Evolutionary conservation across 2,797 vertebrate genomes (phyloP), one percentile per base, ranked within the genome.

Genomic region (Falco biarmicus): DNA sequence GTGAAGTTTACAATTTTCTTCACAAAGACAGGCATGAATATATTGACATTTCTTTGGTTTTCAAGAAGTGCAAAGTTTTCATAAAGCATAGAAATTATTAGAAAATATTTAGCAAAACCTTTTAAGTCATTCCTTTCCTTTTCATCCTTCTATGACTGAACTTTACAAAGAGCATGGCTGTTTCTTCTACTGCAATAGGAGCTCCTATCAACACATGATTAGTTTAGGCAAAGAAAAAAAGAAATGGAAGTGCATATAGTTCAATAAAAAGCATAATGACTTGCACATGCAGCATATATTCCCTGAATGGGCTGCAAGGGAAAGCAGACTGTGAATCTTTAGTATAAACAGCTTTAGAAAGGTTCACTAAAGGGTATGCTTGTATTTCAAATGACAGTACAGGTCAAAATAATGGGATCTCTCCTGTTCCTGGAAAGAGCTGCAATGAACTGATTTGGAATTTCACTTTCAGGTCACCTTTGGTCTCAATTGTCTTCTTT

Each of bases 321-420:
- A 77, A 89, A 80, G 43, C 13, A 70, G 56, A 66, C 37, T 22
- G 53, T 66, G 81, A 89, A 91, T 92, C 57, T 74, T 80, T 81
- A 75, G 9, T 71, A 77, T 69, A 54, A 87, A 65, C 57, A 96
- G 57, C 32, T 78, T 88, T 59, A 60, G n/a, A 48, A 92, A 34
- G 51, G 70, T 70, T 84, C 71, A 83, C 47, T 70, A 61, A 91
- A 88, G 45, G 24, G 13, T 71, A 34, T 76, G 45, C 37, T 66
- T 66, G 39, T 77, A 68, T 70, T 82, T 60, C 45, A 64, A 86
- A 79, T 80, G 78, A 68, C 77, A 93, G 26, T 60, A 54, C 48
- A 45, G 90, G 93, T 82, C 70, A 95, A 90, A 95, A 93, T 77
- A 92, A 93, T 51, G 41, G 80, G 48, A 66, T 87, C 39, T 81